Evolutionary conservation across 2,888 invertebrate species (phyloP).

Genomic region (Desoria tigrina): DNA sequence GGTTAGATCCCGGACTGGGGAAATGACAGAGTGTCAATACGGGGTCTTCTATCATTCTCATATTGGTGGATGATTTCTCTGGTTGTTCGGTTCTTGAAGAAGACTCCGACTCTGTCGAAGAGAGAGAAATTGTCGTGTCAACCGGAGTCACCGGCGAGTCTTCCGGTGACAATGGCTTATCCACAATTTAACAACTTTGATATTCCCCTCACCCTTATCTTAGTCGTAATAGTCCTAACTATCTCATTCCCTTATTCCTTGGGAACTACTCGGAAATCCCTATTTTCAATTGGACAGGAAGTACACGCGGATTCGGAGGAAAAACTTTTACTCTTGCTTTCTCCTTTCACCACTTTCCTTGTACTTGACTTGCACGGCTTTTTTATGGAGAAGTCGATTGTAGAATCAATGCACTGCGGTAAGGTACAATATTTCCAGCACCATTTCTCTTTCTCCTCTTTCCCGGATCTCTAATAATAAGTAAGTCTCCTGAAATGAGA

Average conservation of each 20-base stretch:
- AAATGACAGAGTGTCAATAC: constrained; percentile 54
- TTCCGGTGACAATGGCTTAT: constrained; percentile 50
- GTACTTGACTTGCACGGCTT: too few relatives aligned
- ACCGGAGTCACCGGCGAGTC: constrained; percentile 54
- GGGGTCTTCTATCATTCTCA: constrained; percentile 55
- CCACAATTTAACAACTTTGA: constrained; percentile 50
- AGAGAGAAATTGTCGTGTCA: constrained; percentile 46
- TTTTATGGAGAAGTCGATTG: too few relatives aligned
- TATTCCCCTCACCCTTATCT: constrained; percentile 22
- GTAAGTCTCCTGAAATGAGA: too few relatives aligned
- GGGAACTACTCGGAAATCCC: background rate
- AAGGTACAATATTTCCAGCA: too few relatives aligned
- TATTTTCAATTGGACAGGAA: background rate
- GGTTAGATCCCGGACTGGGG: constrained; percentile 54
- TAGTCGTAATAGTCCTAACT: background rate
- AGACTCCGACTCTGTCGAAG: constrained; percentile 53
- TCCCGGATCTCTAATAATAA: too few relatives aligned
- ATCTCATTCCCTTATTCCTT: constrained; percentile 19
- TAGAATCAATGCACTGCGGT: too few relatives aligned
- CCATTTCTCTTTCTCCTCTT: too few relatives aligned
- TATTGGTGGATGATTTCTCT: constrained; percentile 50
- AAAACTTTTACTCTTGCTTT: background rate
- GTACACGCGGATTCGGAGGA: background rate
- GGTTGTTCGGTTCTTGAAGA: constrained; percentile 49
- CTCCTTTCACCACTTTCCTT: too few relatives aligned